Conservation (phyloP, 2,888 invertebrate species). For the Amblyjoppa fuscipennis region DNA sequence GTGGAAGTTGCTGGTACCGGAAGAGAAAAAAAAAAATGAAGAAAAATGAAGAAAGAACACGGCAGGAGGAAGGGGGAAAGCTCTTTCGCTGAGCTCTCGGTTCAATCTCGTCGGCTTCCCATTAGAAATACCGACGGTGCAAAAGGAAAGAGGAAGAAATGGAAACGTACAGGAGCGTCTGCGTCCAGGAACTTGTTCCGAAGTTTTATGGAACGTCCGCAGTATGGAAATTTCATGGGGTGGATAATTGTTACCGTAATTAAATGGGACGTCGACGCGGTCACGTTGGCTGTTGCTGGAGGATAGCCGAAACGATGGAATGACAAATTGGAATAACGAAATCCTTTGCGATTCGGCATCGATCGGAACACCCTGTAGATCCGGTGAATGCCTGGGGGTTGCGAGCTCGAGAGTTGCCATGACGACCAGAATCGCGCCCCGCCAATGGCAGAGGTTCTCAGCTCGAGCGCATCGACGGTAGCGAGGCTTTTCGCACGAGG, state of each 20-base stretch:
- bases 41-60: background rate
- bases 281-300: slow-evolving; percentile 18
- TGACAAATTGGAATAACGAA: slow-evolving; percentile 50
- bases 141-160: background rate
- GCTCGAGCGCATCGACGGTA: slow-evolving; percentile 71
- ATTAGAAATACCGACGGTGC: background rate
- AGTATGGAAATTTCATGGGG: slow-evolving; percentile 6
- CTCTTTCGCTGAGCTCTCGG: background rate
- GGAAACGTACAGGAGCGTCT: background rate
- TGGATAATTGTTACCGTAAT: slow-evolving; percentile 6
- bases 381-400: slow-evolving; percentile 75
- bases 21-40: background rate
- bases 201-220: background rate
- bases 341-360: slow-evolving; percentile 70
- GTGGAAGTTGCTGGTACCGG: background rate
- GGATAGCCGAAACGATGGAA: background rate
- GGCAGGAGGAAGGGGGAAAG: background rate
- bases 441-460: slow-evolving; percentile 79
- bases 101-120: background rate
- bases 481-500: slow-evolving; percentile 14
- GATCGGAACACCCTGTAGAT: slow-evolving; percentile 78
- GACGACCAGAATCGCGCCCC: slow-evolving; percentile 79
- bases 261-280: slow-evolving; percentile 15
- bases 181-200: background rate
- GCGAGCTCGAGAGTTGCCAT: slow-evolving; percentile 78